Base-by-base conservation (phyloP, 1,140 invertebrate genomes). In the Teleogryllus occipitalis region DNA sequence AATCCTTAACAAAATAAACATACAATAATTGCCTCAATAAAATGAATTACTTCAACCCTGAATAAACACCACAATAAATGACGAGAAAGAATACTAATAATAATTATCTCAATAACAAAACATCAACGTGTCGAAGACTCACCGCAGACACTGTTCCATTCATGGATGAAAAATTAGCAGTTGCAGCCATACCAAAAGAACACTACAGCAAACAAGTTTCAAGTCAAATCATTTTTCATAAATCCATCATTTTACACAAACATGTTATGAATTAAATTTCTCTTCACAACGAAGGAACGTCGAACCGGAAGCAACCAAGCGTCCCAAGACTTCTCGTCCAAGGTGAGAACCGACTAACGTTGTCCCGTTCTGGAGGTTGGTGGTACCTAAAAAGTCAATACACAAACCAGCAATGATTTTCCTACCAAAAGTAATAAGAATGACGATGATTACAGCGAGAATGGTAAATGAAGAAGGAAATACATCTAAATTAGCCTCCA, bases 101-200 rank as follows among this genome's bases (percentile, higher is more conserved):
- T 39, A 39, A 39, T 39, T 5, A 39, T 39, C 27, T 39, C 27
- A 39, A 8, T 18, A 8, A 74, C n/a, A 21, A 74, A 18, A 27
- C 73, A 74, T 8, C 3, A 8, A 8, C 10, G 73, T n/a, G 27
- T 27, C n/a, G 12, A 8, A 21, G 73, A 48, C 78, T 75, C 74
- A 79, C 78, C 78, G 73, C 73, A 75, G 65, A n/a, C 47, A 75
- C 12, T 47, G 78, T 47, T 73, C 78, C 78, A 75, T 79, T 79
- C 78, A 79, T 79, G n/a, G 78, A 49, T 73, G 49, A 46, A 27
- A 75, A 79, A 47, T 79, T 54, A 47, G 74, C 72, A 73, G 74
- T 75, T 48, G 78, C 46, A 79, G 73, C 78, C 78, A 79, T 79
- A 39, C 21, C 74, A 27, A 75, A 79, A 12, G 73, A 7, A 27